phyloP scores from a whole-genome alignment of 1,140 invertebrate genomes.

The Lepidurus couesii region DNA sequence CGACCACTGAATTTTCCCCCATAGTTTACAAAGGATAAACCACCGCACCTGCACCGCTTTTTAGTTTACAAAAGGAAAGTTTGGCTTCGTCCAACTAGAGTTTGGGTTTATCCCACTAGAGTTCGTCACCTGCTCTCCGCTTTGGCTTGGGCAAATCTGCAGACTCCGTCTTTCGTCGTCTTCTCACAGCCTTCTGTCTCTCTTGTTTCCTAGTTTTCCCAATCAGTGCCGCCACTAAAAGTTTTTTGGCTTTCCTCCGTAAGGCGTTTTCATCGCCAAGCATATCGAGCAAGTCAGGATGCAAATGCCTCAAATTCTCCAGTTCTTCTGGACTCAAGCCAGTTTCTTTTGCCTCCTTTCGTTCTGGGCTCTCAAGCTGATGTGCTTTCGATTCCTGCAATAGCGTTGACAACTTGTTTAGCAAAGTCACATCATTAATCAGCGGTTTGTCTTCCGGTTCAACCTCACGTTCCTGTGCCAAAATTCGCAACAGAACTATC shows the following conservation, averaged over 20 bases:
- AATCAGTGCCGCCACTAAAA: neutral
- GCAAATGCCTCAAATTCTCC: neutral
- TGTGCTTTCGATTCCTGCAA: neutral
- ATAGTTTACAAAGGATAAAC: conserved; percentile 3
- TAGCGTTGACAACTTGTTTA: neutral
- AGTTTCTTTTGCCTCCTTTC: neutral
- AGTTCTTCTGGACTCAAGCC: neutral
- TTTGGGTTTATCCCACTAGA: neutral
- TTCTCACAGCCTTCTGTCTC: neutral
- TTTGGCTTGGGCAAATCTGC: neutral
- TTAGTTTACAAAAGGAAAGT: neutral
- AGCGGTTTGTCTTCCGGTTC: conserved; percentile 7
- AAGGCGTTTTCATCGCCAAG: neutral
- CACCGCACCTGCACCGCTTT: neutral
- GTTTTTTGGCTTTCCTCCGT: conserved; percentile 14
- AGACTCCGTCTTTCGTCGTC: neutral
- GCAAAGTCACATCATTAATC: conserved; percentile 5
- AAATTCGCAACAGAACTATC: neutral
- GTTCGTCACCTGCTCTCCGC: neutral
- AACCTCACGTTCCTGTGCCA: neutral
- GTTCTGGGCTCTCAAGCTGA: neutral
- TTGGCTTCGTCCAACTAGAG: neutral
- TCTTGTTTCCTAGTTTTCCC: neutral
- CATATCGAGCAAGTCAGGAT: neutral
- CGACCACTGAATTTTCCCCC: neutral